These are phyloP conservation scores for Channallabes apus DNA, from an alignment of 2,797 vertebrate species.

Conservation along the genomic window DNA sequence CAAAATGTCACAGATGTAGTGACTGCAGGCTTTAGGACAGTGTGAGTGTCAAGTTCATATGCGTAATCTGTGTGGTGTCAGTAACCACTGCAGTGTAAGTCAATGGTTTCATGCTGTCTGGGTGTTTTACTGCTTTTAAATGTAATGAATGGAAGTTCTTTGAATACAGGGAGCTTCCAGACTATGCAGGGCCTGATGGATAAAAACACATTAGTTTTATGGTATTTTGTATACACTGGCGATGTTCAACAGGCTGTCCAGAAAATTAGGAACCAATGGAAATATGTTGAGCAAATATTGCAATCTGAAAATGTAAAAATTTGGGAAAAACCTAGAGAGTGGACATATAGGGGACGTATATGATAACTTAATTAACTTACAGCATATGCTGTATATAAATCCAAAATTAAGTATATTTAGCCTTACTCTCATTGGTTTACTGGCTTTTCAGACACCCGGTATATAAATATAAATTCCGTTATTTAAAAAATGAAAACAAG, in stretches of 20 bases:
- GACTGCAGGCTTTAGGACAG: not conserved
- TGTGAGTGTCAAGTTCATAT: not conserved
- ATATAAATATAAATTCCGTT: not conserved
- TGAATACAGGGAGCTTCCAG: not conserved
- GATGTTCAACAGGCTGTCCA: not conserved
- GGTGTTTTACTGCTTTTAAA: not conserved
- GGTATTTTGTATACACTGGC: too few species aligned
- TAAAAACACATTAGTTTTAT: not conserved
- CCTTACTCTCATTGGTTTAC: not conserved
- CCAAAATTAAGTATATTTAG: not conserved
- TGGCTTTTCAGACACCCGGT: not conserved
- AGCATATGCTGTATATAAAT: not conserved
- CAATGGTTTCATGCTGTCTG: not conserved
- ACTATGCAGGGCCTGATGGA: not conserved
- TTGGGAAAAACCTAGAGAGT: not conserved
- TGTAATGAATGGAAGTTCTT: not conserved
- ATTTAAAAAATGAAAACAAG: not conserved
- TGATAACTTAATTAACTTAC: too few species aligned
- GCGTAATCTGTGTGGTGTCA: not conserved
- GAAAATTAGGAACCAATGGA: not conserved
- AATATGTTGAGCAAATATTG: not conserved
- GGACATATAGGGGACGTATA: not conserved
- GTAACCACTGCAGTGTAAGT: not conserved
- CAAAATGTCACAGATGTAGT: slow-evolving; percentile 2
- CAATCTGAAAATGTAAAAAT: not conserved